A percentile compares a stretch with the other conserved stretches of the same genome.
Conservation (phyloP, 1,140 invertebrate species). For the Drosophila neocordata region DNA sequence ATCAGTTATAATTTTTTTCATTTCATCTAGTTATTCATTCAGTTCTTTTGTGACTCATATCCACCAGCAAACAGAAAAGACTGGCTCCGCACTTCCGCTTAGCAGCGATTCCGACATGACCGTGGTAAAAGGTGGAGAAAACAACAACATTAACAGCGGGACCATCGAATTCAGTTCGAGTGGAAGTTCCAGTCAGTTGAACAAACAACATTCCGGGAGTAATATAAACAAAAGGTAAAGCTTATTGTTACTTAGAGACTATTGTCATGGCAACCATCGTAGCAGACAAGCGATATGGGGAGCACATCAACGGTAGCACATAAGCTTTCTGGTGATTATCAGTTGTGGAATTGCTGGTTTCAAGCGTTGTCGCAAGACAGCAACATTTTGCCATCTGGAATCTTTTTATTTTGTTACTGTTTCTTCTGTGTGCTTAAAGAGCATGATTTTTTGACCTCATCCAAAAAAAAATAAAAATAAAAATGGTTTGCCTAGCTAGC, state of each 20-base stretch:
- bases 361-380: slow-evolving; percentile 30
- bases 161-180: slow-evolving; percentile 18
- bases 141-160: slow-evolving; percentile 13
- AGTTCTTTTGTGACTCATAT: neutral
- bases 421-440: neutral
- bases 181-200: slow-evolving; percentile 72
- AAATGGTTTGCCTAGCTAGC: slow-evolving; percentile 11
- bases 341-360: slow-evolving; percentile 51
- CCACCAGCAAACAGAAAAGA: neutral
- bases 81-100: neutral
- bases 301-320: slow-evolving; percentile 34
- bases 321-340: slow-evolving; percentile 54
- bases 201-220: slow-evolving; percentile 53
- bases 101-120: neutral
- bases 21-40: neutral
- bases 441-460: neutral
- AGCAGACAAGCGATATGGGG: slow-evolving; percentile 14
- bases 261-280: slow-evolving; percentile 62
- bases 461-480: neutral
- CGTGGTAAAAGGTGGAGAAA: neutral
- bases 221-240: slow-evolving; percentile 58
- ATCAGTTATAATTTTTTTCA: neutral
- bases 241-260: slow-evolving; percentile 50
- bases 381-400: neutral
- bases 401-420: neutral